These are phyloP conservation scores for Coccyzus lansbergi DNA, from an alignment of 2,797 vertebrate species.

Conservation along the genomic window DNA sequence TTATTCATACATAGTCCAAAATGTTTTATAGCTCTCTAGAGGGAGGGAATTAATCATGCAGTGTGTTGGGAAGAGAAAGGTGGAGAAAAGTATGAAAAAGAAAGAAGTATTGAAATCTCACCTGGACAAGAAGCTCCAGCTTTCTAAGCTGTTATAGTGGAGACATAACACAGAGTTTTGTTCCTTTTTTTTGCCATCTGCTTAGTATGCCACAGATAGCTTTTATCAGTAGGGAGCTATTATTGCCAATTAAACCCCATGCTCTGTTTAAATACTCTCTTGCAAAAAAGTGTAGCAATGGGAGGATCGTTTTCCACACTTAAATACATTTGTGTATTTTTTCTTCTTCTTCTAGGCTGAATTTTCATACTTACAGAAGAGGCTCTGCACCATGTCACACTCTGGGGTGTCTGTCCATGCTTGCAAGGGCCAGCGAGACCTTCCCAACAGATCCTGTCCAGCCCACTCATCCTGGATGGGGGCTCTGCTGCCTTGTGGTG, in stretches of 20 bases:
- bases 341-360: background rate
- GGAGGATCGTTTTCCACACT: background rate
- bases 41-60: background rate
- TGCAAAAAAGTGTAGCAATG: background rate
- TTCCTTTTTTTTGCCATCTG: background rate
- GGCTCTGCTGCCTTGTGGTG: background rate
- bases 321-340: background rate
- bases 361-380: background rate
- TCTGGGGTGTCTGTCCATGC: background rate
- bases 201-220: background rate
- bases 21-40: background rate
- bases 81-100: background rate
- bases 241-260: slow-evolving; percentile 1
- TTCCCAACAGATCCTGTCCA: background rate
- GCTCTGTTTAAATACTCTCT: background rate
- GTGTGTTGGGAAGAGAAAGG: background rate
- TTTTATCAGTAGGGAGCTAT: slow-evolving; percentile 17
- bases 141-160: background rate
- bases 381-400: background rate
- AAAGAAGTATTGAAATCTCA: background rate
- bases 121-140: background rate
- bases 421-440: background rate
- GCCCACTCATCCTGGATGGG: background rate
- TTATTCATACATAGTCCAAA: background rate
- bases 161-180: slow-evolving; percentile 23